These are phyloP conservation scores for Hapalemur alaotrensis DNA, from an alignment of 2,797 vertebrate species.

Conservation along the genomic window DNA sequence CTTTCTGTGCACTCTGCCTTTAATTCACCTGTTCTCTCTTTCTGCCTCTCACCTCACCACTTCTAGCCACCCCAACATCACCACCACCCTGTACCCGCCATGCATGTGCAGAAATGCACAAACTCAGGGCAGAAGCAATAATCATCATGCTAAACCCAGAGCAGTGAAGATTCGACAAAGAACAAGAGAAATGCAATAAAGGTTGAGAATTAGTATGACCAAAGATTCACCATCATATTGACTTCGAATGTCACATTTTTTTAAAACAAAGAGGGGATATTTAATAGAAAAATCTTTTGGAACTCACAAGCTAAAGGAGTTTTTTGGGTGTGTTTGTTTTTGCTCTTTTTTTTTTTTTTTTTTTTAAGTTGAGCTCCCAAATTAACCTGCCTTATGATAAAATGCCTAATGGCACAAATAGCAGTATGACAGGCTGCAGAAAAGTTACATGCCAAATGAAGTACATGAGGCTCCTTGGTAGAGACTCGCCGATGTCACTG, in stretches of 20 bases:
- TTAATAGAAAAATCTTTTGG: not conserved
- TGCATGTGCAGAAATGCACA: not conserved
- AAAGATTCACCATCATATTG: not conserved
- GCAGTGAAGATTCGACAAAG: not conserved
- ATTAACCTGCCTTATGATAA: not conserved
- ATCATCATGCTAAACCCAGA: not conserved
- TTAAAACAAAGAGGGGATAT: not conserved
- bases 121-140: not conserved
- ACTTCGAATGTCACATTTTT: not conserved
- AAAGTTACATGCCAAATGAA: not conserved
- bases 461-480: rapidly evolving
- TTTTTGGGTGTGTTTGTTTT: not conserved
- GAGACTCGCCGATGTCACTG: rapidly evolving
- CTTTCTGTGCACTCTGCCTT: not conserved
- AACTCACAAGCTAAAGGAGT: not conserved
- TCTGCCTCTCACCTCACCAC: not conserved
- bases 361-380: not conserved
- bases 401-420: not conserved
- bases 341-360: too few species aligned
- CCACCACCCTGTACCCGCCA: rapidly evolving
- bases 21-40: not conserved
- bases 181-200: not conserved
- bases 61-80: not conserved
- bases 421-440: not conserved
- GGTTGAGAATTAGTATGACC: not conserved